These are phyloP conservation scores for Spea hammondii DNA, from an alignment of 2,797 vertebrate genomes.

Conservation along the genomic window DNA sequence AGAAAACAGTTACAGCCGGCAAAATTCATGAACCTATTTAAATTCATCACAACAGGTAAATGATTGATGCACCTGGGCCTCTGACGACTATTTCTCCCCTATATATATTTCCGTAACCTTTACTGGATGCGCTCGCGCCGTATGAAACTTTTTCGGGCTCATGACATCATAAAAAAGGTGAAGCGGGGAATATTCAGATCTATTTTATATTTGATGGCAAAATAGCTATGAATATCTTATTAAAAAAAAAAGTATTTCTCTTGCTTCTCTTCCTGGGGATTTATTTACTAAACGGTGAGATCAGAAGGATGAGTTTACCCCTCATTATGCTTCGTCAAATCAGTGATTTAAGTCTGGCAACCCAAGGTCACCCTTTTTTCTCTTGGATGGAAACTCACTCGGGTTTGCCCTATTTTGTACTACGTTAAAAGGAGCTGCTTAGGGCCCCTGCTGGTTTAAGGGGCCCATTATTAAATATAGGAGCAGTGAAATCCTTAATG, in stretches of 20 bases:
- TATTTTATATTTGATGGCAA: neutral
- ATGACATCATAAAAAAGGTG: neutral
- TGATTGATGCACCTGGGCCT: conserved; percentile 23
- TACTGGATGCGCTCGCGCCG: neutral
- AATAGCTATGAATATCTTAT: neutral
- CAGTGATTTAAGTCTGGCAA: too few relatives aligned
- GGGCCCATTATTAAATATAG: too few relatives aligned
- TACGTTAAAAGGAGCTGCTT: too few relatives aligned
- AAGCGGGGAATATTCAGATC: neutral
- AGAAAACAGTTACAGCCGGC: conserved; percentile 17
- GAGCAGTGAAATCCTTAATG: too few relatives aligned
- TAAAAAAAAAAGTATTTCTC: too few relatives aligned
- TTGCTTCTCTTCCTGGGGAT: too few relatives aligned
- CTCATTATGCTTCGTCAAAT: too few relatives aligned
- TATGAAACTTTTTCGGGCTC: neutral
- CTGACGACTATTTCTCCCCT: neutral
- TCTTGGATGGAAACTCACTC: too few relatives aligned
- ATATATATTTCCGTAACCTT: conserved; percentile 13
- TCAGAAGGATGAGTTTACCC: neutral
- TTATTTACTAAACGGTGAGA: too few relatives aligned
- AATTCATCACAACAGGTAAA: conserved; percentile 43
- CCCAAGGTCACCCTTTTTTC: too few relatives aligned
- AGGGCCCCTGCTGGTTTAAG: too few relatives aligned
- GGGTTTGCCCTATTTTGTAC: too few relatives aligned
- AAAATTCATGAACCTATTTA: conserved; percentile 45